phyloP scores from a whole-genome alignment of 2,113 vertebrate species.

The Burhinus oedicnemus region DNA sequence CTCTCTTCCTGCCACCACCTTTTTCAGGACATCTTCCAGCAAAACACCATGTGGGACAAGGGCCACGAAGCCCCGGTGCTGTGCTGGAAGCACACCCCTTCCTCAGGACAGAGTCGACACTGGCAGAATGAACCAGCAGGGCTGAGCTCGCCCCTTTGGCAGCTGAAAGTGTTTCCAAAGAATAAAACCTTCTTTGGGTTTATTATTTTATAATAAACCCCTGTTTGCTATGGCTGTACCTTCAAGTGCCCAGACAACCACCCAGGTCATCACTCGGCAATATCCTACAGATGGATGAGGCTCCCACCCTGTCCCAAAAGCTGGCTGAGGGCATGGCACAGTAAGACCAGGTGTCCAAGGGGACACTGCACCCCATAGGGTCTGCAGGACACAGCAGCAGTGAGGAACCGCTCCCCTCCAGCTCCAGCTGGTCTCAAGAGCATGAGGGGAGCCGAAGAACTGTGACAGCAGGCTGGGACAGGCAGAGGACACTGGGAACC shows the following conservation, averaged over 20 bases:
- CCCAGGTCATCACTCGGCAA: not conserved
- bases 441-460: not conserved
- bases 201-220: too few species aligned
- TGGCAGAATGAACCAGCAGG: not conserved
- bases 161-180: not conserved
- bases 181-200: not conserved
- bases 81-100: not conserved
- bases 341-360: not conserved
- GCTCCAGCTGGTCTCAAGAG: not conserved
- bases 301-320: not conserved
- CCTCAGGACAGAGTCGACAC: not conserved
- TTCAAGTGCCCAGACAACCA: not conserved
- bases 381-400: not conserved
- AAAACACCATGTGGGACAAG: not conserved
- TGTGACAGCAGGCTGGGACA: not conserved
- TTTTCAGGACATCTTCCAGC: not conserved
- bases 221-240: not conserved
- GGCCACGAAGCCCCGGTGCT: accelerated
- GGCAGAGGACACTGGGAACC: not conserved
- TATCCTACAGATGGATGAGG: not conserved
- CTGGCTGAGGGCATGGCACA: not conserved
- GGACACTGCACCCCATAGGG: not conserved
- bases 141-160: not conserved
- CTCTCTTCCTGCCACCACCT: not conserved
- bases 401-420: not conserved